A percentile compares a stretch with the other conserved stretches of the same genome.
These are phyloP conservation scores for Palythoa grandis DNA, from an alignment of 92 coral and sea anemone species.

Conservation along the genomic window DNA sequence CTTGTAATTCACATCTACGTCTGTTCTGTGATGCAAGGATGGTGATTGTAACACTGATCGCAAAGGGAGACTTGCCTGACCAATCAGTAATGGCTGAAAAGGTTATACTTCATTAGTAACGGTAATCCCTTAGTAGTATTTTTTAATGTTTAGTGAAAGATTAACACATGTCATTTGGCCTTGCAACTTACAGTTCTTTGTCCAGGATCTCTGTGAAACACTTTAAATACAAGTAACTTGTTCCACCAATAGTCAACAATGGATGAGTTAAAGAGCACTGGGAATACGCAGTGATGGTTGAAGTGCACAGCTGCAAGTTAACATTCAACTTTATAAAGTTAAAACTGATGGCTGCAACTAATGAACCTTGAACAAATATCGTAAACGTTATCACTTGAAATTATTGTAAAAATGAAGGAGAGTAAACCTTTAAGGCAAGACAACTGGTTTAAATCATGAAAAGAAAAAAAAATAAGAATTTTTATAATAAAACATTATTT, in stretches of 20 bases:
- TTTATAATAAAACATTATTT: too few species aligned
- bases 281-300: constrained; percentile 96
- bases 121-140: neutral
- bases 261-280: constrained; percentile 83
- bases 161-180: neutral
- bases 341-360: neutral
- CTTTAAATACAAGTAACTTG: constrained; percentile 63
- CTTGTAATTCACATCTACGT: constrained; percentile 59
- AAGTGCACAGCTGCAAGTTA: constrained; percentile 71
- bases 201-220: constrained; percentile 77
- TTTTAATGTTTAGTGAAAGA: neutral
- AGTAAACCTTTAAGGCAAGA: too few species aligned
- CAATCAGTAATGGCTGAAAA: constrained; percentile 79
- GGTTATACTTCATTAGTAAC: neutral
- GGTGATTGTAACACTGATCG: constrained; percentile 76
- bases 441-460: too few species aligned
- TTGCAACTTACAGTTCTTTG: constrained; percentile 79
- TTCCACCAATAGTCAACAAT: constrained; percentile 89
- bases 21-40: constrained; percentile 58
- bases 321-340: neutral
- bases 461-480: too few species aligned
- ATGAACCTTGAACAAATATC: too few species aligned
- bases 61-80: constrained; percentile 74
- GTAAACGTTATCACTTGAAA: too few species aligned
- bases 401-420: too few species aligned